phyloP scores from a whole-genome alignment of 2,888 invertebrate genomes.

The Drosophila vallismaia region DNA sequence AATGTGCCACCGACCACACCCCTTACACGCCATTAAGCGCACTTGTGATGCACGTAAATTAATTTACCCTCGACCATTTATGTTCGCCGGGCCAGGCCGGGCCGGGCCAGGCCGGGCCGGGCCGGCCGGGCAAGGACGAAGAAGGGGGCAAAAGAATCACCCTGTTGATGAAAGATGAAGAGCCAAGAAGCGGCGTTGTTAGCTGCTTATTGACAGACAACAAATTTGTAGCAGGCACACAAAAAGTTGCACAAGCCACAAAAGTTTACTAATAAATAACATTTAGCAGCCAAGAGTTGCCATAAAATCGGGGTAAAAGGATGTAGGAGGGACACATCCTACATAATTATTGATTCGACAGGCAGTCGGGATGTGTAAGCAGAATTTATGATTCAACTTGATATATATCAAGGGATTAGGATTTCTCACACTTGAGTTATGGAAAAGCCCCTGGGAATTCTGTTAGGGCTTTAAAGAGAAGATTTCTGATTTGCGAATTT shows the following conservation, averaged over 20 bases:
- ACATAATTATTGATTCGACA: conserved; percentile 49
- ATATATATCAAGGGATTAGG: conserved; percentile 21
- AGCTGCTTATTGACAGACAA: conserved; percentile 63
- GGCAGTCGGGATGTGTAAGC: conserved; percentile 27
- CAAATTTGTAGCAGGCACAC: conserved; percentile 42
- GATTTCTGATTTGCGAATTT: neutral
- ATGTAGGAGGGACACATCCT: conserved; percentile 28
- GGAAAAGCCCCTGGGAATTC: neutral
- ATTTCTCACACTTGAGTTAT: neutral
- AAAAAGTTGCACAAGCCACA: conserved; percentile 56
- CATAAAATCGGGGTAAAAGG: conserved; percentile 18
- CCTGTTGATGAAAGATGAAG: conserved; percentile 27
- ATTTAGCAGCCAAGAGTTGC: conserved; percentile 56
- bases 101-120: too few species aligned
- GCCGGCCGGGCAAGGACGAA: conserved; percentile 6
- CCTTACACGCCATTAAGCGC: conserved; percentile 64
- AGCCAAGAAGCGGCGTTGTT: conserved; percentile 39
- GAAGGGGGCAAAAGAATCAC: too few species aligned
- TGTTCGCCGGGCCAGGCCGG: conserved; percentile 26
- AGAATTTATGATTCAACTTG: conserved; percentile 41
- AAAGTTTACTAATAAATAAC: conserved; percentile 76
- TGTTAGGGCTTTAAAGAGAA: neutral
- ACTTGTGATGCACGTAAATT: conserved; percentile 74
- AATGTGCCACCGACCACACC: conserved; percentile 34
- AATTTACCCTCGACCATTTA: conserved; percentile 73